Percentiles rank a stretch among this genome's conserved stretches.
phyloP scores from a whole-genome alignment of 2,797 vertebrate species.

The Tachyglossus aculeatus region DNA sequence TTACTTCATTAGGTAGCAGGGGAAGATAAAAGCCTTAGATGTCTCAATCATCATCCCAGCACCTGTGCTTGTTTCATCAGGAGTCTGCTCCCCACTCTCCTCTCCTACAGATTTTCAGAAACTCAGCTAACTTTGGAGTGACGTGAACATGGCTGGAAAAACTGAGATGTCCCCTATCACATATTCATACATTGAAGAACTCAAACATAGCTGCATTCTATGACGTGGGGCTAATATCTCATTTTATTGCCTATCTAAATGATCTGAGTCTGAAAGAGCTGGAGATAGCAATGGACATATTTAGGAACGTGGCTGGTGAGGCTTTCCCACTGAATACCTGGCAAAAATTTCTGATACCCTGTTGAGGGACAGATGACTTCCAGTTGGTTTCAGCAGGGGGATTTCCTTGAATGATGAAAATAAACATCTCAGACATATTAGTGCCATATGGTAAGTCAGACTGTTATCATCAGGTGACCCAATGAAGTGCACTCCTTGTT shows the following conservation, averaged over 20 bases:
- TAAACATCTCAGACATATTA: not conserved
- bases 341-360: not conserved
- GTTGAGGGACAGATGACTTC: not conserved
- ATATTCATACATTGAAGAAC: too few species aligned
- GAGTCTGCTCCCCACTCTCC: not conserved
- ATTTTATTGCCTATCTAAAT: constrained; percentile 18
- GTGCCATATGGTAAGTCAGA: not conserved
- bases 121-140: not conserved
- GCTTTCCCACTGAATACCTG: not conserved
- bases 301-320: not conserved
- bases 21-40: not conserved
- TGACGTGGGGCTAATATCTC: not conserved
- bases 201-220: too few species aligned
- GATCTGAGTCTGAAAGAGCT: constrained; percentile 14
- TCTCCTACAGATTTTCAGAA: constrained; percentile 3
- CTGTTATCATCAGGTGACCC: constrained; percentile 1
- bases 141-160: not conserved
- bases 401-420: not conserved
- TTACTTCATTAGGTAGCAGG: not conserved
- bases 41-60: not conserved
- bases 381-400: not conserved
- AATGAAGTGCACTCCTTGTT: constrained; percentile 5
- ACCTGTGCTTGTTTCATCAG: not conserved
- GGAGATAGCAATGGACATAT: not conserved
- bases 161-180: not conserved